Evolutionary conservation across 2,888 invertebrate genomes (phyloP).

Genomic region (Spisula solida): DNA sequence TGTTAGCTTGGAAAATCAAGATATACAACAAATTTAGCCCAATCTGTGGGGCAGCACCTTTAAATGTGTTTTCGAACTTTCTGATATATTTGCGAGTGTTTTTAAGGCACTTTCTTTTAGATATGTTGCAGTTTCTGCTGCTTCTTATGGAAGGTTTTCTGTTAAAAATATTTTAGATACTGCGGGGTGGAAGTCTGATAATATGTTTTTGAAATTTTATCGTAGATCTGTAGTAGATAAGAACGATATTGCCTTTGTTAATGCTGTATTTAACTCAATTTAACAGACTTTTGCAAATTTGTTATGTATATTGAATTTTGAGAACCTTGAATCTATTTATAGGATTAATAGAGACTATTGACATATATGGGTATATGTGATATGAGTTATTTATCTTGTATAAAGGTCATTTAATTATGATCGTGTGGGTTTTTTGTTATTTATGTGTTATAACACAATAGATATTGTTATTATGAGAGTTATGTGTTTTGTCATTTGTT

Average conservation of each 20-base stretch:
- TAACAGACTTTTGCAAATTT: not conserved
- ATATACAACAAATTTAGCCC: too few species aligned
- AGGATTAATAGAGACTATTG: not conserved
- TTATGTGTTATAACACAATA: not conserved
- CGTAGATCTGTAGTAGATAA: not conserved
- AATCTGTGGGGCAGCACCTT: too few species aligned
- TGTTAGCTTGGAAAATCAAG: too few species aligned
- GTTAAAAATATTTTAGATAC: slow-evolving; percentile 9
- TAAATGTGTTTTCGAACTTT: not conserved
- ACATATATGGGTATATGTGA: not conserved
- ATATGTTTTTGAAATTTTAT: slow-evolving; percentile 30
- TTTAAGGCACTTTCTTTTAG: slow-evolving; percentile 10
- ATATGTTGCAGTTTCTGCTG: not conserved
- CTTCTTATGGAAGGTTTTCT: not conserved
- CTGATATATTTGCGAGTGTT: not conserved
- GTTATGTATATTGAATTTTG: not conserved
- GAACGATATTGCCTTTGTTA: slow-evolving; percentile 12
- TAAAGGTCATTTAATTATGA: not conserved
- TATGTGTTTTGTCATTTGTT: not conserved
- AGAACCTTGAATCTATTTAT: not conserved
- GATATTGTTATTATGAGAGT: not conserved
- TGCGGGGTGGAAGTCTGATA: slow-evolving; percentile 32
- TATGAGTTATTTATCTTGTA: not conserved
- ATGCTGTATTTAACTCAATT: slow-evolving; percentile 20
- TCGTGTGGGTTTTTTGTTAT: not conserved